Base-by-base conservation (phyloP, 2,797 vertebrate genomes). In the Dipus sagitta region DNA sequence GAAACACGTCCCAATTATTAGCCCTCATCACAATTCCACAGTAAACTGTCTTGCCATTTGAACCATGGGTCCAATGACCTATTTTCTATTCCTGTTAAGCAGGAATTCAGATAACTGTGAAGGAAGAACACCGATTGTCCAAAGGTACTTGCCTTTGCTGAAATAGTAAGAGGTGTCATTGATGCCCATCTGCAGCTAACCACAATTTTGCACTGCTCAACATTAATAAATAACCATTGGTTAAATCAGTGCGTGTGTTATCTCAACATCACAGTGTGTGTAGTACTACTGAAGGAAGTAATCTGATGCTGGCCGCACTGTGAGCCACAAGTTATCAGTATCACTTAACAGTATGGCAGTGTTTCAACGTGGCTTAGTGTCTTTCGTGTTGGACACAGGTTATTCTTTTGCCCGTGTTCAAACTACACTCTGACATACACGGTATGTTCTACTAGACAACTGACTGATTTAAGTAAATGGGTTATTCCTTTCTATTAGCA, bases 111-210 rank as follows among this genome's bases (percentile, higher is more conserved):
- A 93, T 95, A 91, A 86, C 90, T 79, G 88, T 80, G 60, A 91
- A 77, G 83, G 32, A 83, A 93, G 95, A 91, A 86, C 88, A 91
- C 17, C 80, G 84, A 86, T 86, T 93, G 93, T 95, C 95, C 93
- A 88, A 96, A 88, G 94, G 62, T 65, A 84, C 96, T 96, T 95
- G 65, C 71, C 68, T 88, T 76, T 96, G 88, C 85, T 95, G 91
- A 92, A 93, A 68, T 30, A 87, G 34, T 60, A 17, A 70, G 71
- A 88, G 78, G 62, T 88, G 52, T 95, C 95, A 95, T 95, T 97
- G 95, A 95, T 78, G 89, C 96, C 81, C n/a, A 92, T 68, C 78
- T 92, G 42, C 54, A 94, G 92, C 86, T 91, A 92, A 93, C 87
- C 52, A 93, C 78, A 94, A 62, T 83, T 95, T 84, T 75, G 32